phyloP scores from a whole-genome alignment of 1,140 invertebrate species.

The Drosophila equinoxialis region DNA sequence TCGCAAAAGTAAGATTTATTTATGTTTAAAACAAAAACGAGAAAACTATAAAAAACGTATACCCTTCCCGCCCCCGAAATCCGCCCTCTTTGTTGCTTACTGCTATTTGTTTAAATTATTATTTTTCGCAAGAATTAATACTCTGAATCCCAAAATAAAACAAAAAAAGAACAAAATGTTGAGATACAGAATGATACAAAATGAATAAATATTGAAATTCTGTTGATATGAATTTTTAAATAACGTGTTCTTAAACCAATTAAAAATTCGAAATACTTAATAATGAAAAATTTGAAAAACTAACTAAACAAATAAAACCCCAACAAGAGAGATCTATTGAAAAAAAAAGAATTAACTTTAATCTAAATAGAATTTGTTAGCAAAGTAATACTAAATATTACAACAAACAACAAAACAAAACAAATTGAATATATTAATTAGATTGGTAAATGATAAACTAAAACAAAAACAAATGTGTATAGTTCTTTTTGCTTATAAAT shows the following conservation, averaged over 20 bases:
- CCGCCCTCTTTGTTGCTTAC: conserved; percentile 69
- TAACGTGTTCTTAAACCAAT: conserved; percentile 69
- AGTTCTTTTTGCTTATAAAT: conserved; percentile 58
- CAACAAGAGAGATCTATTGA: conserved; percentile 61
- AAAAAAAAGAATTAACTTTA: conserved; percentile 73
- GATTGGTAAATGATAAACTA: not conserved
- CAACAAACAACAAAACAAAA: conserved; percentile 34
- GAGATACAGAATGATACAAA: no score
- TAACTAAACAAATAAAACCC: conserved; percentile 27
- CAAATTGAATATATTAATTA: conserved; percentile 52
- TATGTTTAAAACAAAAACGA: conserved; percentile 54
- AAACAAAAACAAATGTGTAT: conserved; percentile 63
- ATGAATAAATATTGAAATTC: conserved; percentile 49
- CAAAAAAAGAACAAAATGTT: conserved; percentile 36
- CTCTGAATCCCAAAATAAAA: conserved; percentile 42
- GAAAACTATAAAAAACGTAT: conserved; percentile 17
- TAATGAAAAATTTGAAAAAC: conserved; percentile 20
- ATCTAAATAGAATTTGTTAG: conserved; percentile 81
- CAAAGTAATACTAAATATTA: conserved; percentile 69
- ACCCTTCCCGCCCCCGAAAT: not conserved
- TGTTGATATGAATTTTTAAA: conserved; percentile 79
- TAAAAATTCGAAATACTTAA: conserved; percentile 56
- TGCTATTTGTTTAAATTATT: conserved; percentile 69
- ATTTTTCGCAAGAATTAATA: conserved; percentile 58
- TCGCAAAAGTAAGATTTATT: conserved; percentile 73